Base-by-base conservation (phyloP, 2,113 vertebrate genomes). In the Ornithorhynchus anatinus region DNA sequence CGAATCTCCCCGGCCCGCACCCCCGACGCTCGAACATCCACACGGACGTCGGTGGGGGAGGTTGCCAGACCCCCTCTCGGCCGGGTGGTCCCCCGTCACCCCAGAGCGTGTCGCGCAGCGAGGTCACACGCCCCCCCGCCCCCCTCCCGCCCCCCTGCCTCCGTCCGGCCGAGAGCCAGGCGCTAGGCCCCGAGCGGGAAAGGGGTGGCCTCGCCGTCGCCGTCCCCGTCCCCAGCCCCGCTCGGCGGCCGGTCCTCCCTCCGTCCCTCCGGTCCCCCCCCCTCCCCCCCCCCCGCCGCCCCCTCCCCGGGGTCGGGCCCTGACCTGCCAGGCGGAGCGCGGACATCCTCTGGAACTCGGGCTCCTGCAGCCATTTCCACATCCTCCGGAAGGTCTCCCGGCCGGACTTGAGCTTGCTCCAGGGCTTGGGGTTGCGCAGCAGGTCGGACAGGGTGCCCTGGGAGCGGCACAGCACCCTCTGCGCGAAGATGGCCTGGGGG, bases 341-440 rank as follows among this genome's bases (percentile, higher is more conserved):
- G 32, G 97, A 99, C 98, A 99, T 99, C 81, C 98, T 93, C 87
- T 99, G 97, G 89, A 99, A 99, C 92, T 99, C 98, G 51, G 98
- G 98, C 93, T 99, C 98, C 89, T 99, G 98, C 84, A 99, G 95
- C 98, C 98, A 99, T 87, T 99, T 99, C 98, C 98, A 99, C 98
- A 99, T 99, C 74, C 98, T 96, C 64, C 98, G 95, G 88, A 99
- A 99, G 69, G 98, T 99, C 94, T 99, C 98, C 68, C 98, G 94
- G 37, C 98, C 98, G 45, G 97, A 99, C 92, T 99, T 99, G 89
- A 99, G 97, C 87, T 99, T 99, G 94, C 97, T 99, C 98, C 98
- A 99, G 69, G 98, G 98, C 78, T 99, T 99, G 87, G 98, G 98
- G 94, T 99, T 99, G 75, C 98, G 93, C 83, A 99, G 95, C 84